Conservation (phyloP, 2,113 vertebrate species). For the Hydropotes inermis region DNA sequence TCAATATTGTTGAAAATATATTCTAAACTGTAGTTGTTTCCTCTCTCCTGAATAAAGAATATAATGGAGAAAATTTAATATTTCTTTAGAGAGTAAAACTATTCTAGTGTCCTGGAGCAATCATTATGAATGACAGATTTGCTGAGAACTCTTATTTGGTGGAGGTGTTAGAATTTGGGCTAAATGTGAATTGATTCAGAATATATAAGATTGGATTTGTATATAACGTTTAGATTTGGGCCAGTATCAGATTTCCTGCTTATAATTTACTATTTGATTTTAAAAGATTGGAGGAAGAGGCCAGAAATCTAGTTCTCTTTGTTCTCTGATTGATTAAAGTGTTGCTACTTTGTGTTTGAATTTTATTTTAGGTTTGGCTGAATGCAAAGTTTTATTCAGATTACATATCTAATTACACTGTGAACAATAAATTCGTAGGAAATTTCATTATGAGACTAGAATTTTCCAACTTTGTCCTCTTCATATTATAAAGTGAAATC, state of each 20-base stretch:
- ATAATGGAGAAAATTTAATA: not conserved
- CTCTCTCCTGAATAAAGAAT: not conserved
- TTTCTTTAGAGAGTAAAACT: not conserved
- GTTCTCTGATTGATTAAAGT: not conserved
- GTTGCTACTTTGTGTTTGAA: not conserved
- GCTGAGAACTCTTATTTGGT: not conserved
- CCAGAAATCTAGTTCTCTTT: not conserved
- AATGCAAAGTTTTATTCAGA: not conserved
- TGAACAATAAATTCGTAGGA: not conserved
- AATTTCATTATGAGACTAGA: not conserved
- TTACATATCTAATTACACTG: not conserved
- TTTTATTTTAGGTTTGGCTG: not conserved
- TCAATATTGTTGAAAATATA: not conserved
- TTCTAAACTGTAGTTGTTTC: not conserved
- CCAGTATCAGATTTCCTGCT: not conserved
- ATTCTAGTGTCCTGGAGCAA: not conserved
- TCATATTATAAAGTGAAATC: not conserved
- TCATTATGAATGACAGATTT: not conserved
- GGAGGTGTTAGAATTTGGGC: not conserved
- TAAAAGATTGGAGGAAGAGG: not conserved
- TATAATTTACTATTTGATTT: conserved; percentile 6
- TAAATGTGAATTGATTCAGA: not conserved
- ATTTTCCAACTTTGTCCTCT: not conserved
- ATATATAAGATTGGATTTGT: not conserved
- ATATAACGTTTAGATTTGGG: not conserved